A percentile compares a stretch with the other conserved stretches of the same genome.
phyloP scores from a whole-genome alignment of 2,797 vertebrate genomes.

The Garrulus glandarius region DNA sequence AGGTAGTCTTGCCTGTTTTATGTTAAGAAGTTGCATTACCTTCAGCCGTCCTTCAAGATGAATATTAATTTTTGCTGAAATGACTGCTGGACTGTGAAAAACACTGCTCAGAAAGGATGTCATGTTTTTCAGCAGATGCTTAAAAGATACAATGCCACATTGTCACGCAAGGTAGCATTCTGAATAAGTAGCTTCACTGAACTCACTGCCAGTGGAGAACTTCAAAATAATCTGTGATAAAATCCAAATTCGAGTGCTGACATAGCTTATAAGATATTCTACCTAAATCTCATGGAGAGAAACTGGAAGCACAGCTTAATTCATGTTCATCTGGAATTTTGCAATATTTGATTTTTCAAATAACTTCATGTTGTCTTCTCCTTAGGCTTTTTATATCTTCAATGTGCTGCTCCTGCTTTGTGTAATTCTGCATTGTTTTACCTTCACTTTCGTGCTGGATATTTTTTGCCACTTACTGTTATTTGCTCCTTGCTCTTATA shows the following conservation, averaged over 20 bases:
- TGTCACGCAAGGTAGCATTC: background rate
- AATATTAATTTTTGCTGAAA: background rate
- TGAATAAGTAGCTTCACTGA: background rate
- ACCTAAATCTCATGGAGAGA: background rate
- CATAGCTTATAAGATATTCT: background rate
- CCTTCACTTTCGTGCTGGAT: background rate
- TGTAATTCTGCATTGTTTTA: background rate
- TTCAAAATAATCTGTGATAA: background rate
- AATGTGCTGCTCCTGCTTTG: background rate
- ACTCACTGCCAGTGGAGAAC: background rate
- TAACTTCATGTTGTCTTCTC: background rate
- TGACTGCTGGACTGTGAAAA: conserved; percentile 4
- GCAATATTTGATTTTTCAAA: background rate
- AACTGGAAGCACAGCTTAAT: background rate
- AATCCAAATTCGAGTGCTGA: background rate
- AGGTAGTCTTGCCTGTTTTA: conserved; percentile 54
- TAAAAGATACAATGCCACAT: background rate
- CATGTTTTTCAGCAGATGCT: background rate
- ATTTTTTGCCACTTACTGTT: background rate
- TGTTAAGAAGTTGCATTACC: background rate
- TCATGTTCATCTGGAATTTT: background rate
- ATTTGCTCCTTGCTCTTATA: background rate
- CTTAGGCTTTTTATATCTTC: background rate
- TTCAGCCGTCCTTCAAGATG: background rate
- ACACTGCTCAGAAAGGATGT: background rate